A percentile compares a stretch with the other conserved stretches of the same genome.
These are phyloP conservation scores for Seriola aureovittata DNA, from an alignment of 2,113 vertebrate genomes.

Conservation along the genomic window DNA sequence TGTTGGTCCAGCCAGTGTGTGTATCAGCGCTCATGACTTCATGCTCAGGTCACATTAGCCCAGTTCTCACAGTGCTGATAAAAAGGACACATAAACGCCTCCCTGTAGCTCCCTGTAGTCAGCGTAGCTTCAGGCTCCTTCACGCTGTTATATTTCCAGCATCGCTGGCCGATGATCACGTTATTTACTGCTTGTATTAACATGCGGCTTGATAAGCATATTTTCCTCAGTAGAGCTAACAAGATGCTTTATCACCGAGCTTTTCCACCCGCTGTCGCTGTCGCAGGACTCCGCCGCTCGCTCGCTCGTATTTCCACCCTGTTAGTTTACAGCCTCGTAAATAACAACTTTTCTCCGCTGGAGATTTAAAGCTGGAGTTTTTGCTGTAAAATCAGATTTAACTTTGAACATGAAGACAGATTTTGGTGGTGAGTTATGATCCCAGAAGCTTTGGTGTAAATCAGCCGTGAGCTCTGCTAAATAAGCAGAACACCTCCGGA, in stretches of 20 bases:
- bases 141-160: conserved; percentile 69
- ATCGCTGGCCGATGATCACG: conserved; percentile 57
- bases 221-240: conserved; percentile 82
- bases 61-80: conserved; percentile 73
- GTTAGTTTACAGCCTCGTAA: conserved; percentile 80
- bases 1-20: conserved; percentile 34
- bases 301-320: conserved; percentile 56
- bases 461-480: conserved; percentile 54
- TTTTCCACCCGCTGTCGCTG: conserved; percentile 50
- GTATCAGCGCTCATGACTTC: conserved; percentile 59
- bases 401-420: conserved; percentile 62
- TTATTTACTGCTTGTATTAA: conserved; percentile 82
- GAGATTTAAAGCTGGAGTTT: conserved; percentile 77
- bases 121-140: conserved; percentile 64
- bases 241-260: conserved; percentile 81
- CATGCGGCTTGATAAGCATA: conserved; percentile 85
- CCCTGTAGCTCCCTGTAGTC: conserved; percentile 56
- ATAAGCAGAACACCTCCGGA: conserved; percentile 53
- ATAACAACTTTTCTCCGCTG: conserved; percentile 75
- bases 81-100: conserved; percentile 17
- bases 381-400: conserved; percentile 77
- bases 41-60: conserved; percentile 81
- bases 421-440: conserved; percentile 60
- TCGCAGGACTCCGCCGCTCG: neutral
- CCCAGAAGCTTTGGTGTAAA: conserved; percentile 37